phyloP scores from a whole-genome alignment of 2,888 invertebrate genomes.

The Drymonia ruficornis region DNA sequence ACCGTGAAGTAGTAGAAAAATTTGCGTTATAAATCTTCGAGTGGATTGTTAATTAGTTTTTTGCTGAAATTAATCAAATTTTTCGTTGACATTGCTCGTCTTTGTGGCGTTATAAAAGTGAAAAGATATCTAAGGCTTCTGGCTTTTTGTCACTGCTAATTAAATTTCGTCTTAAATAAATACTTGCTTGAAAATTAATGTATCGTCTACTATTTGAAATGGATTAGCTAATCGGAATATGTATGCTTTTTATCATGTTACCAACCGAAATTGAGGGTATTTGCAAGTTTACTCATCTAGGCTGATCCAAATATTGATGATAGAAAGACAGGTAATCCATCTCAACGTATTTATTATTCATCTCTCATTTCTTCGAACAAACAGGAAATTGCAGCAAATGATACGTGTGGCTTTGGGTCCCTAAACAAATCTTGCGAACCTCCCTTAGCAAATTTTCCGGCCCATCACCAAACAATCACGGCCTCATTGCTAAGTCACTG shows the following conservation, averaged over 20 bases:
- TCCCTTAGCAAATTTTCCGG: conserved; percentile 48
- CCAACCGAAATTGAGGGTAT: too few species aligned
- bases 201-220: too few species aligned
- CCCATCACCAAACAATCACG: conserved; percentile 44
- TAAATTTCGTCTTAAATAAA: background rate
- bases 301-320: background rate
- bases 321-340: background rate
- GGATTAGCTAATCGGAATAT: too few species aligned
- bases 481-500: conserved; percentile 38
- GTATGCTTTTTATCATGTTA: too few species aligned
- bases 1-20: background rate
- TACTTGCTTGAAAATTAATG: background rate
- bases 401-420: conserved; percentile 3
- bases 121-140: too few species aligned
- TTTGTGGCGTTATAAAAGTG: background rate
- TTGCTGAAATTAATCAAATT: background rate
- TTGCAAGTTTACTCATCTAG: too few species aligned
- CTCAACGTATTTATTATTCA: background rate
- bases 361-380: background rate
- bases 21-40: background rate
- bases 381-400: conserved; percentile 22
- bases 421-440: conserved; percentile 29
- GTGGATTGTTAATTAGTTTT: background rate
- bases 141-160: background rate
- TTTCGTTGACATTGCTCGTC: background rate